Conservation (phyloP, 2,888 invertebrate genomes). For the Eilema caniola region DNA sequence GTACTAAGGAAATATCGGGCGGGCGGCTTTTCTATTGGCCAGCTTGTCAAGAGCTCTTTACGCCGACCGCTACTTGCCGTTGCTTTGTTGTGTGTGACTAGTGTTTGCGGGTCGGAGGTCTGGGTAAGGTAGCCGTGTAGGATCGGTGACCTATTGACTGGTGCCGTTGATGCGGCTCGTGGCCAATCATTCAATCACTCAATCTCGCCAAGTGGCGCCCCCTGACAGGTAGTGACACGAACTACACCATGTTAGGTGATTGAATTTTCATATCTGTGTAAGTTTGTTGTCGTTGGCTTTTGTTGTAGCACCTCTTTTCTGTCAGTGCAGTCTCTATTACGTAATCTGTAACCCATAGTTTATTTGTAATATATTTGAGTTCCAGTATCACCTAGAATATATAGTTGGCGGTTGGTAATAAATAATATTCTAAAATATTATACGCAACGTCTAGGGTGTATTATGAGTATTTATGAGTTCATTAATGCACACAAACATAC, state of each 20-base stretch:
- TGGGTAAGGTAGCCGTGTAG: neutral
- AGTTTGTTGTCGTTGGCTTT: neutral
- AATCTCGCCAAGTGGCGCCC: constrained; percentile 24
- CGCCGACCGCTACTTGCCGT: neutral
- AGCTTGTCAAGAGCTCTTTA: constrained; percentile 9
- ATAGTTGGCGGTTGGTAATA: too few relatives aligned
- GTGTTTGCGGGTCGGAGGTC: constrained; percentile 14
- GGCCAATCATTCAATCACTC: constrained; percentile 43
- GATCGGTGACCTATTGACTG: constrained; percentile 34
- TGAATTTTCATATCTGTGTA: constrained; percentile 18
- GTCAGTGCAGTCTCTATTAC: neutral
- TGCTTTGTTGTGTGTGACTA: constrained; percentile 8
- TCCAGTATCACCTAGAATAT: too few relatives aligned
- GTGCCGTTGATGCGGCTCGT: constrained; percentile 37
- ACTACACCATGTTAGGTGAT: constrained; percentile 6
- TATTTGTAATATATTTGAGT: too few relatives aligned
- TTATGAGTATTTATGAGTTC: too few relatives aligned
- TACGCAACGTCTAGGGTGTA: too few relatives aligned
- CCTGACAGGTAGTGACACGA: constrained; percentile 4
- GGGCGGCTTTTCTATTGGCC: constrained; percentile 23
- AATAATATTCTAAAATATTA: too few relatives aligned
- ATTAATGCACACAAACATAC: too few relatives aligned
- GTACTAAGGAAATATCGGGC: constrained; percentile 41
- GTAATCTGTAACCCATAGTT: neutral
- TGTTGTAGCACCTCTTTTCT: neutral